Conservation (phyloP, 2,888 invertebrate genomes). For the Eristalinus sepulchralis region DNA sequence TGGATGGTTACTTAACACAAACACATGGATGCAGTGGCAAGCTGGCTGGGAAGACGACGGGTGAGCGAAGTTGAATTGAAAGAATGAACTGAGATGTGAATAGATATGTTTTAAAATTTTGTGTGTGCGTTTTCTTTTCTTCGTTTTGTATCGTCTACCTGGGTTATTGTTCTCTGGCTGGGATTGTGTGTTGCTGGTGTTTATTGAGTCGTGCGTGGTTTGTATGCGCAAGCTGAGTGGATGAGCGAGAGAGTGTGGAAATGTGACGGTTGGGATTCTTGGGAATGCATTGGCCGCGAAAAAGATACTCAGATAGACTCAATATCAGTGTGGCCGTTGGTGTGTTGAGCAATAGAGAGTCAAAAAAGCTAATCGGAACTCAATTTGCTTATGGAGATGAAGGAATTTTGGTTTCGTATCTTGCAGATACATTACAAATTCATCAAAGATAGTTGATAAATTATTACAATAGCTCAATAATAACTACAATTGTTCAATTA, state of each 20-base stretch:
- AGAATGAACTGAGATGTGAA: slow-evolving; percentile 41
- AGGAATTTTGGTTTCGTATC: neutral
- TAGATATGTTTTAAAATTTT: neutral
- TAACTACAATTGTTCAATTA: too few species aligned
- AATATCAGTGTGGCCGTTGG: neutral
- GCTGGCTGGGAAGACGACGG: slow-evolving; percentile 11
- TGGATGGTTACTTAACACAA: slow-evolving; percentile 62
- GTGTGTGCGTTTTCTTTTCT: slow-evolving; percentile 16
- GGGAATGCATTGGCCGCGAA: neutral
- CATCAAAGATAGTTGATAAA: too few species aligned
- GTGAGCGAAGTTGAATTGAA: slow-evolving; percentile 45
- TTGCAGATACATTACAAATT: too few species aligned
- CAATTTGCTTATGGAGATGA: neutral
- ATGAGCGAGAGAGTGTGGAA: neutral
- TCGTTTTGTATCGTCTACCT: slow-evolving; percentile 34
- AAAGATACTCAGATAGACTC: neutral
- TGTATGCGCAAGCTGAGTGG: slow-evolving; percentile 31
- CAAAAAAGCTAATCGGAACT: neutral
- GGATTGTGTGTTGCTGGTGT: slow-evolving; percentile 18
- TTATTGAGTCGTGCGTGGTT: slow-evolving; percentile 19
- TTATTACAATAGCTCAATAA: too few species aligned
- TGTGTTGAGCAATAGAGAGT: neutral
- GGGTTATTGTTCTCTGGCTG: slow-evolving; percentile 53
- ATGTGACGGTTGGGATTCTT: neutral
- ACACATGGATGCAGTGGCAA: slow-evolving; percentile 17